Percentiles rank a stretch among this genome's conserved stretches.
These are phyloP conservation scores for Cataglyphis hispanica DNA, from an alignment of 1,140 invertebrate species.

Conservation along the genomic window DNA sequence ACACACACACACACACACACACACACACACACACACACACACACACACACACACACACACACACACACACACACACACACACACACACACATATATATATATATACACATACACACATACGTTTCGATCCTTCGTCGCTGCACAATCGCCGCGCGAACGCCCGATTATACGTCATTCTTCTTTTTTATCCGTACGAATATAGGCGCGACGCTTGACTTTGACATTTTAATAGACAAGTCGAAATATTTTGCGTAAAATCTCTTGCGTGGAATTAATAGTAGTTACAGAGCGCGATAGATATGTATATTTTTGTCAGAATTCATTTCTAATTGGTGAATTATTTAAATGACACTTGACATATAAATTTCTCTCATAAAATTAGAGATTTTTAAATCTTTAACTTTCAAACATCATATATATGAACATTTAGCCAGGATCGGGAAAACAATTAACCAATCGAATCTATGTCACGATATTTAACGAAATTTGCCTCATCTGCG, in stretches of 20 bases:
- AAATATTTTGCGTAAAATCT: constrained; percentile 13
- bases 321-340: background rate
- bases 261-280: background rate
- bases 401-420: background rate
- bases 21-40: background rate
- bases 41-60: background rate
- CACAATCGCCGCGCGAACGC: constrained; percentile 10
- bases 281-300: background rate
- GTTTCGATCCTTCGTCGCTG: constrained; percentile 18
- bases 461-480: background rate
- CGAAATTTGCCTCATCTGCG: background rate
- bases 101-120: constrained; percentile 3
- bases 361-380: background rate
- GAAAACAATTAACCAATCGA: background rate
- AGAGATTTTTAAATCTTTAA: background rate
- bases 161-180: background rate
- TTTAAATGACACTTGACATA: too few relatives aligned
- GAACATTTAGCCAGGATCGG: background rate
- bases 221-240: constrained; percentile 15
- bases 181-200: background rate
- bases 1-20: background rate
- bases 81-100: too few relatives aligned
- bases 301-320: background rate
- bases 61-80: background rate
- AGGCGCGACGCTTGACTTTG: constrained; percentile 6